Evolutionary conservation across 64 coral and sea anemone species (phyloP), one percentile per base, ranked within the genome.

Genomic region (Montipora cactus): DNA sequence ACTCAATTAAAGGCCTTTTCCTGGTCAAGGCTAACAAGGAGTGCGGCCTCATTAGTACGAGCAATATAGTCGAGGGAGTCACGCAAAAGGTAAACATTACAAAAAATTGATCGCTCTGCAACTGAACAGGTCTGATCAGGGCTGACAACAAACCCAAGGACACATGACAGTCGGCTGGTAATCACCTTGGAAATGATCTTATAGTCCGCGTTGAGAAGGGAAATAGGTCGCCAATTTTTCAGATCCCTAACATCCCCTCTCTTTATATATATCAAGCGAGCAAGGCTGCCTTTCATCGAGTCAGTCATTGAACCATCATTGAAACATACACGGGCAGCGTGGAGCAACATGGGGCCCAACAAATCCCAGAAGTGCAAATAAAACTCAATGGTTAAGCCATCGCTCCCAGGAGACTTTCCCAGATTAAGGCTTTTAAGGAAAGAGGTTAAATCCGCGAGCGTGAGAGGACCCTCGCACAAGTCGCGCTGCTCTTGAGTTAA

Each of bases 1-100:
- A 90, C 89, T n/a, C 61, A 14, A 79, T 90, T 61, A 45, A 90
- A 90, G 2, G 77, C 89, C 12, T 90, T 90, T 21, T 90, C 89
- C 46, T 80, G 76, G 22, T 90, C 89, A 1, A 80, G 5, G 5
- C 49, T 57, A 9, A 80, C 8, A 5, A 80, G 18, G 21, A 80
- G 53, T 4, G 15, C 78, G 8, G 9, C 19, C 19, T 80, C 78
- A 67, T 62, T 49, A 10, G 57, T 48, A 7, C 44, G 59, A 11
- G 3, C 49, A 58, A 80, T 58, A 53, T 80, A 80, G 8, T 23
- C 8, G 3, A 80, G 11, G 1, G 20, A n/a, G 8, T 80, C 78
- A 2, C 76, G 45, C 15, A 80, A 19, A 0, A 80, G 8, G 18
- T 3, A 2, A 0, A 80, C 2, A 55, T 80, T 80, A 8, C 52